Base-by-base conservation (phyloP, 2,113 vertebrate genomes). In the Lasiurus borealis region DNA sequence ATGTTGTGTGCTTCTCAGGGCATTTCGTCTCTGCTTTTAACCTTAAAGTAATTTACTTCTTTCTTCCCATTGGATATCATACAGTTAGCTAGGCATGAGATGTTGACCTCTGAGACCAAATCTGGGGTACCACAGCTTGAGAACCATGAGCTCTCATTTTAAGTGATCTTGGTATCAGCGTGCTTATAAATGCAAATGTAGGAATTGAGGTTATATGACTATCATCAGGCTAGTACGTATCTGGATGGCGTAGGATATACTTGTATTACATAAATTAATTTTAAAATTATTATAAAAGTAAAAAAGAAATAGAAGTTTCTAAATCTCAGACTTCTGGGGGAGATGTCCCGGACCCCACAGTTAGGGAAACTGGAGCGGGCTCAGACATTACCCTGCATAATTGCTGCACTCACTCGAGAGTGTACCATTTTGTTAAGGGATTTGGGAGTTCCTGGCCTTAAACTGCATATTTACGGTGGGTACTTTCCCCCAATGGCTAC, bases 231-330 rank as follows among this genome's bases (percentile, higher is more conserved):
- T 80, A 64, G 29, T 12, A n/a, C n/a, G n/a, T n/a, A 14, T 85
- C 29, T 68, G 27, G 34, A 50, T 83, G 36, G 57, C 59, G 29
- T 62, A 21, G 6, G 44, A 27, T 88, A 27, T 64, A 15, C 27
- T 83, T 78, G 21, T 50, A 21, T 68, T n/a, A n/a, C n/a, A n/a
- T n/a, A n/a, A n/a, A n/a, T n/a, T 59, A 34, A 52, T 81, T 93
- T 40, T 21, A 23, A 91, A 93, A 76, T 93, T 36, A 31, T 69
- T 34, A 85, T 88, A 52, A 73, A n/a, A n/a, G n/a, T n/a, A n/a
- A n/a, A n/a, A n/a, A 50, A 87, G 27, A 76, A 62, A 66, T 71
- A 64, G 78, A 59, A 50, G 8, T 88, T 52, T 87, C 34, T 64
- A 31, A 34, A 54, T 84, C 69, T 66, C 12, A 71, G 64, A 81